phyloP scores from a whole-genome alignment of 37 sponge, comb jelly and placozoan species.

The Corticium candelabrum region DNA sequence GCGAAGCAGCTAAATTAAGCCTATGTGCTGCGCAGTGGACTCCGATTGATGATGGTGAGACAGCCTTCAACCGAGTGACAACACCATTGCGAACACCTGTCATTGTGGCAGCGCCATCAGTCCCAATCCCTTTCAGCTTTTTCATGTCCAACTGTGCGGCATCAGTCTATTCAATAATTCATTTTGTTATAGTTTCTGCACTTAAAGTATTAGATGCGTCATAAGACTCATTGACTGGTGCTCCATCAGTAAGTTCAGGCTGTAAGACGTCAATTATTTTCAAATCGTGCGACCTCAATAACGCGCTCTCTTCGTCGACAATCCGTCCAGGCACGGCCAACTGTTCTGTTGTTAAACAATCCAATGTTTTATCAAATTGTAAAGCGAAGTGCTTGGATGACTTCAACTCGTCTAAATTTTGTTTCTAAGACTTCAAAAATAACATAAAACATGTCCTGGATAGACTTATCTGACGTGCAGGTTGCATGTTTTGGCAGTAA shows the following conservation, averaged over 20 bases:
- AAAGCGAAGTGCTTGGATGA: background rate
- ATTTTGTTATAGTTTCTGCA: background rate
- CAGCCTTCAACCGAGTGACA: constrained; percentile 25
- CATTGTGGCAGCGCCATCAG: constrained; percentile 48
- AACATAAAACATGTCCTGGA: background rate
- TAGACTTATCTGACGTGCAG: background rate
- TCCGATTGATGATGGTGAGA: constrained; percentile 16
- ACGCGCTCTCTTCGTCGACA: background rate
- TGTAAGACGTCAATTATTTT: constrained; percentile 20
- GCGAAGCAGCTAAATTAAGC: constrained; percentile 29
- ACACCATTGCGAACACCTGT: constrained; percentile 29
- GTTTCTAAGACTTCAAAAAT: background rate
- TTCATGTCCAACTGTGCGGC: constrained; percentile 6
- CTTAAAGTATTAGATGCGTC: background rate
- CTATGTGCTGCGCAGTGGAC: constrained; percentile 44
- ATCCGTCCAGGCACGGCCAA: constrained; percentile 23
- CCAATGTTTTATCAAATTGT: constrained; percentile 13
- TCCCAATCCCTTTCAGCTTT: constrained; percentile 38
- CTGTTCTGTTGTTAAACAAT: constrained; percentile 26
- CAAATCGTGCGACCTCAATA: constrained; percentile 22
- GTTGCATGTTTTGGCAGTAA: background rate
- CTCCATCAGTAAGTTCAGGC: too few relatives aligned
- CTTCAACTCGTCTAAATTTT: background rate
- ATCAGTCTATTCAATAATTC: constrained; percentile 8
- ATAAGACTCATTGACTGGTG: too few relatives aligned